Percentiles rank a stretch among this genome's conserved stretches.
Evolutionary conservation across 2,113 vertebrate genomes (phyloP).

Genomic region (Lonchura striata): DNA sequence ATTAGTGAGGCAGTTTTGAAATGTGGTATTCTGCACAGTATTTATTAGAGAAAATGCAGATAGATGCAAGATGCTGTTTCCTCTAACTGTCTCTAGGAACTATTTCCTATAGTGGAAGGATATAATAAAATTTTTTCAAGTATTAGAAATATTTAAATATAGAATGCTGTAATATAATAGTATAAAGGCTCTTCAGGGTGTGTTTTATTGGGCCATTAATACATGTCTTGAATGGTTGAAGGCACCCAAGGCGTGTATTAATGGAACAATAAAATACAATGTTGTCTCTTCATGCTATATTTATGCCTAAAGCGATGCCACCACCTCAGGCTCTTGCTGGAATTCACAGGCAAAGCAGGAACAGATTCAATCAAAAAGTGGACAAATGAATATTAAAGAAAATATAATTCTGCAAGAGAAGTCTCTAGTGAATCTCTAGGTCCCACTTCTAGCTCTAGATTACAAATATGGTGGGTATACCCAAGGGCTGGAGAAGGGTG

Average conservation of each 20-base stretch:
- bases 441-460: background rate
- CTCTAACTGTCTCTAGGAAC: constrained; percentile 7
- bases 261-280: constrained; percentile 72
- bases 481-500: background rate
- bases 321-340: constrained; percentile 41
- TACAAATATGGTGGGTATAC: background rate
- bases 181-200: constrained; percentile 65
- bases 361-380: constrained; percentile 34
- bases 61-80: background rate
- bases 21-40: background rate
- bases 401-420: background rate
- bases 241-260: constrained; percentile 69
- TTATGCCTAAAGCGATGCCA: constrained; percentile 64
- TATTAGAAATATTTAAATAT: constrained; percentile 70
- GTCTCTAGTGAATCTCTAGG: background rate
- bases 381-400: constrained; percentile 34
- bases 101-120: constrained; percentile 64
- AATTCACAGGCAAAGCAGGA: constrained; percentile 54
- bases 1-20: background rate
- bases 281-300: constrained; percentile 69
- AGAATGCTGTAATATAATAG: constrained; percentile 57
- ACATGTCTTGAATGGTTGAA: constrained; percentile 67
- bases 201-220: constrained; percentile 71
- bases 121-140: constrained; percentile 12
- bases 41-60: constrained; percentile 5